Base-by-base conservation (phyloP, 2,888 invertebrate genomes). In the Philereme vetulata region DNA sequence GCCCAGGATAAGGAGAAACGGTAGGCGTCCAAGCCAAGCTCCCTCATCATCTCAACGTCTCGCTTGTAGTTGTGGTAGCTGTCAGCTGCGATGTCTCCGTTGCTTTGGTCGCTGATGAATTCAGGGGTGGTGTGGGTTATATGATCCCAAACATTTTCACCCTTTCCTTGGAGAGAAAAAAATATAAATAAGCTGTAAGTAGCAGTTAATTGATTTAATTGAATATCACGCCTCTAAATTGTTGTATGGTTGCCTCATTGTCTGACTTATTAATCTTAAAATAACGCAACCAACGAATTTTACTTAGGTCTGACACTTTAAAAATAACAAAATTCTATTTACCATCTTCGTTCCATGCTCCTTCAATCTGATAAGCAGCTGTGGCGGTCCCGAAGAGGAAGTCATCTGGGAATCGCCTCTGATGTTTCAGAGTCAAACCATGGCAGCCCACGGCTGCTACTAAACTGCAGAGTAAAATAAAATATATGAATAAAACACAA, bases 1-100 rank as follows among this genome's bases (percentile, higher is more conserved):
- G 94, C 66, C 95, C 95, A 95, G 9, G 94, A 91, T 10, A 94
- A 72, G 0, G 93, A 94, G 75, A 94, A 93, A 5, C 93, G 80
- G 72, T 93, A 93, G 46, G 85, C 86, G 51, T 93, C 79, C 0
- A 89, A 76, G 1, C 89, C 88, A 0, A 93, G 74, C 65, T 92
- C 83, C 51, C 85, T 80, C 67, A 93, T 74, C 73, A 93, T 82
- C 56, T 86, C 81, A 0, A 93, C 88, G 69, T 93, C 93, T n/a
- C 94, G 93, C 68, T 93, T 88, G 76, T 93, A 94, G 70, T 93
- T 93, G 76, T 94, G 88, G 72, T 95, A 94, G 46, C 92, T 85
- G 70, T 95, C 94, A 5, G 93, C 88, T 0, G 94, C 90, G 0
- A 94, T 74, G 71, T 95, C 94, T 0, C 92, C 95, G 64, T 93